Evolutionary conservation across 2,797 vertebrate species (phyloP).

Genomic region (Paedocypris micromegethes): DNA sequence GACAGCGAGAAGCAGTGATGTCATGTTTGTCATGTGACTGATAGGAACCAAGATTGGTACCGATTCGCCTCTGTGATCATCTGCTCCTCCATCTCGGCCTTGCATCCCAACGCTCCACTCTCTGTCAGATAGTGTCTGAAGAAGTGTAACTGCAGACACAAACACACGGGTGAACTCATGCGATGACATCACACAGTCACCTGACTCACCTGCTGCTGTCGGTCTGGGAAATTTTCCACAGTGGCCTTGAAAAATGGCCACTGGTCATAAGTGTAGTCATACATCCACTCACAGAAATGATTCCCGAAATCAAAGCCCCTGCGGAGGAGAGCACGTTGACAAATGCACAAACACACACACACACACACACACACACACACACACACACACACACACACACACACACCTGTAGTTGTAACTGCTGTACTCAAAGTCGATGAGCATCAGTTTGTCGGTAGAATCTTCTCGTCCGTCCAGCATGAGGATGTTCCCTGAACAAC

Average conservation of each 20-base stretch:
- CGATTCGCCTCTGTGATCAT: slow-evolving; percentile 80
- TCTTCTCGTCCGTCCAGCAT: slow-evolving; percentile 64
- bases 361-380: background rate
- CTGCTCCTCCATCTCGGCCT: slow-evolving; percentile 68
- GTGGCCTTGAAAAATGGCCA: slow-evolving; percentile 88
- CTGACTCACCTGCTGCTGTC: slow-evolving; percentile 77
- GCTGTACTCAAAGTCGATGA: slow-evolving; percentile 97
- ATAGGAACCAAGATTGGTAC: slow-evolving; percentile 55
- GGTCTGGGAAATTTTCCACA: slow-evolving; percentile 77
- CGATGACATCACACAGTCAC: too few relatives aligned
- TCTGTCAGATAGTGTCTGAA: slow-evolving; percentile 81
- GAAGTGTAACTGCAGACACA: slow-evolving; percentile 75
- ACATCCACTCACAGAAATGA: slow-evolving; percentile 94
- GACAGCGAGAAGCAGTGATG: background rate
- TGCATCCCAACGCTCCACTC: slow-evolving; percentile 55
- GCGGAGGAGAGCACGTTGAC: slow-evolving; percentile 2
- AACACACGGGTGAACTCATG: background rate
- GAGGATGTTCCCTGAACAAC: slow-evolving; percentile 80
- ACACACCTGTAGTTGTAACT: slow-evolving; percentile 92
- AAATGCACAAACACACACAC: too few relatives aligned
- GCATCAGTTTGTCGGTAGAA: slow-evolving; percentile 76
- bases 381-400: background rate
- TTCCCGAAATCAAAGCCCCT: slow-evolving; percentile 95
- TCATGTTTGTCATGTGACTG: background rate
- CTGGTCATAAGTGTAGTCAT: slow-evolving; percentile 80